Evolutionary conservation across 2,888 invertebrate species (phyloP).

Genomic region (Drosophila setosimentum): DNA sequence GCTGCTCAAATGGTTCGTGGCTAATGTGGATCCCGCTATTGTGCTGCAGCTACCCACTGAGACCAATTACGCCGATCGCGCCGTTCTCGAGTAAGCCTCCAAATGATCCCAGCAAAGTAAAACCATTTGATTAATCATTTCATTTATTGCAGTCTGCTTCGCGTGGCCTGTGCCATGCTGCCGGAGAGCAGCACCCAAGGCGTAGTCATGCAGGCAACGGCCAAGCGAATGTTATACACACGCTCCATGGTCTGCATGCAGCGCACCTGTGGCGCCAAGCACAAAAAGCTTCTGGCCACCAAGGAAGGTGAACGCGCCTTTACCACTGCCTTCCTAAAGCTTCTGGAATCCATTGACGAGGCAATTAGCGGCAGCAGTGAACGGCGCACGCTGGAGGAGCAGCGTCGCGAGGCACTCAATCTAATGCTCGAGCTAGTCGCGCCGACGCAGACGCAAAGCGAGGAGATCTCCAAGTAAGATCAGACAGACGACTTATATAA

Average conservation of each 20-base stretch:
- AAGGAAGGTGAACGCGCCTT: conserved; percentile 82
- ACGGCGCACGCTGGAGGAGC: conserved; percentile 72
- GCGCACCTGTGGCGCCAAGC: conserved; percentile 81
- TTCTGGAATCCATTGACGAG: conserved; percentile 77
- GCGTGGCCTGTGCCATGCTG: conserved; percentile 78
- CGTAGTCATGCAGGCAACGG: conserved; percentile 70
- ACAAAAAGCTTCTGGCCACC: conserved; percentile 80
- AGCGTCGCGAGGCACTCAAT: conserved; percentile 82
- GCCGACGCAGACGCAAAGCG: conserved; percentile 83
- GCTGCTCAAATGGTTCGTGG: conserved; percentile 90
- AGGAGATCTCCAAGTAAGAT: conserved; percentile 83
- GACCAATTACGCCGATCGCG: conserved; percentile 87
- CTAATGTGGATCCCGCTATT: conserved; percentile 90
- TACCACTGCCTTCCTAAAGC: conserved; percentile 72
- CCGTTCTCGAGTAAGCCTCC: conserved; percentile 87
- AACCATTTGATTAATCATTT: neutral
- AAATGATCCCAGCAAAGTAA: fast-evolving
- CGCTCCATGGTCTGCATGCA: conserved; percentile 82
- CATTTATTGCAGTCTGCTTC: conserved; percentile 67
- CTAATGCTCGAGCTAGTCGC: conserved; percentile 83
- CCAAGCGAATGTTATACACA: conserved; percentile 84
- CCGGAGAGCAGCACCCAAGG: conserved; percentile 66
- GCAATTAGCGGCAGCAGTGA: conserved; percentile 64
- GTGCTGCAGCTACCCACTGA: conserved; percentile 86
- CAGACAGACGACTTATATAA: neutral